These are phyloP conservation scores for Nothoprocta pentlandii DNA, from an alignment of 2,113 vertebrate species.

Conservation along the genomic window DNA sequence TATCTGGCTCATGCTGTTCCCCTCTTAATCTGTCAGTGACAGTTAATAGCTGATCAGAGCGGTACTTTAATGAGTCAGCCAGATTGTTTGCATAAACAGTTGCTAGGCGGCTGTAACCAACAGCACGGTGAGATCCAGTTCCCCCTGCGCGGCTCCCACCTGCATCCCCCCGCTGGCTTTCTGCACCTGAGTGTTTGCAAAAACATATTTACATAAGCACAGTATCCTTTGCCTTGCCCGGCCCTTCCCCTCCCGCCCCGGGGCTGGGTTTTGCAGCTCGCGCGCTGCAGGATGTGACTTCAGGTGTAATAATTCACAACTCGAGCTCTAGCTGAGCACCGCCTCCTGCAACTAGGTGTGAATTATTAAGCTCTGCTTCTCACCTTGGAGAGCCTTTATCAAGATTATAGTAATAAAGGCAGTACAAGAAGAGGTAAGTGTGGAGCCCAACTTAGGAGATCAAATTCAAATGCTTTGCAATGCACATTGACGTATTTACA, in stretches of 20 bases:
- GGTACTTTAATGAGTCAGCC: constrained; percentile 19
- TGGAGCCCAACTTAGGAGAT: neutral
- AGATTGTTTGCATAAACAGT: constrained; percentile 34
- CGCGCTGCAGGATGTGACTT: neutral
- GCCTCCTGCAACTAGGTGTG: neutral
- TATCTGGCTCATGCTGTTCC: constrained; percentile 48
- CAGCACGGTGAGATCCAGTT: neutral
- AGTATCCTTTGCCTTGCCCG: neutral
- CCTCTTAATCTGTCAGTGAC: constrained; percentile 40
- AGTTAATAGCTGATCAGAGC: constrained; percentile 47
- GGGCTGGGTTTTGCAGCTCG: neutral
- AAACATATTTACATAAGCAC: neutral
- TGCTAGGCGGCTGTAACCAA: constrained; percentile 3
- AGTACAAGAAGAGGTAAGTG: neutral
- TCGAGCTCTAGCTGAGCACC: neutral
- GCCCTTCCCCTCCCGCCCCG: neutral
- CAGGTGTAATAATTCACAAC: neutral
- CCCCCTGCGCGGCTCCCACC: neutral
- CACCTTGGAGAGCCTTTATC: neutral
- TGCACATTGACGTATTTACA: constrained; percentile 31
- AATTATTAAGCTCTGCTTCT: neutral
- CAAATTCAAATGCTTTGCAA: neutral
- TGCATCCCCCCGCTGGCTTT: neutral
- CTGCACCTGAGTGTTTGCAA: neutral
- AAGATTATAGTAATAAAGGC: neutral